Percentiles rank a stretch among this genome's conserved stretches.
Evolutionary conservation across 2,113 vertebrate genomes (phyloP).

Genomic region (Sceloporus undulatus): DNA sequence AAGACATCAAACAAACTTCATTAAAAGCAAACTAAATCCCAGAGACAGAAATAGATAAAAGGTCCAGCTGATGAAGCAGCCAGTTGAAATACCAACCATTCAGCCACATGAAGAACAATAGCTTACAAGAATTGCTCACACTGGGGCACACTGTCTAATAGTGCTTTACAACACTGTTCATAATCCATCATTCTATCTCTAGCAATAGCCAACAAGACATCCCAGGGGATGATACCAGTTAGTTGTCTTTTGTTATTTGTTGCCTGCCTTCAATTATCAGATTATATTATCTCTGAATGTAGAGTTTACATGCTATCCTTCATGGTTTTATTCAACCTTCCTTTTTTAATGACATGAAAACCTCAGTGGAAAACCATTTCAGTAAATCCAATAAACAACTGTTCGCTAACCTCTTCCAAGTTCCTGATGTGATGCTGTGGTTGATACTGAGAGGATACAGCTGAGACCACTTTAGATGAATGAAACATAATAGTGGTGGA

Average conservation of each 20-base stretch:
- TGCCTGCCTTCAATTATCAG: not conserved
- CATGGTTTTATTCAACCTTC: not conserved
- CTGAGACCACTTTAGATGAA: slow-evolving; percentile 2
- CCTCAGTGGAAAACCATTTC: not conserved
- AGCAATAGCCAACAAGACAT: not conserved
- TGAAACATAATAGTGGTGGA: not conserved
- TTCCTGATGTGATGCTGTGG: not conserved
- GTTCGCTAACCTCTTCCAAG: not conserved
- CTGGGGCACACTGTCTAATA: not conserved
- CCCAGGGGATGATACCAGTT: not conserved
- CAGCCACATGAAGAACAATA: not conserved
- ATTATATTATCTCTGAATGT: not conserved
- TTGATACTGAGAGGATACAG: not conserved
- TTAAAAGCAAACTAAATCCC: no score
- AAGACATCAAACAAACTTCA: no score
- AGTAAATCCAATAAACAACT: not conserved
- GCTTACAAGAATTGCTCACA: not conserved
- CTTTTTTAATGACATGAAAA: not conserved
- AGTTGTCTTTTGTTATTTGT: not conserved
- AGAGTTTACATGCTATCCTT: not conserved
- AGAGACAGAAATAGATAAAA: not conserved
- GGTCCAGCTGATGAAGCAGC: not conserved
- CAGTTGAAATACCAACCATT: not conserved
- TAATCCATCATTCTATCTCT: not conserved
- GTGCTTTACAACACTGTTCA: not conserved